These are phyloP conservation scores for Macaria liturata DNA, from an alignment of 2,888 invertebrate species.

Conservation along the genomic window DNA sequence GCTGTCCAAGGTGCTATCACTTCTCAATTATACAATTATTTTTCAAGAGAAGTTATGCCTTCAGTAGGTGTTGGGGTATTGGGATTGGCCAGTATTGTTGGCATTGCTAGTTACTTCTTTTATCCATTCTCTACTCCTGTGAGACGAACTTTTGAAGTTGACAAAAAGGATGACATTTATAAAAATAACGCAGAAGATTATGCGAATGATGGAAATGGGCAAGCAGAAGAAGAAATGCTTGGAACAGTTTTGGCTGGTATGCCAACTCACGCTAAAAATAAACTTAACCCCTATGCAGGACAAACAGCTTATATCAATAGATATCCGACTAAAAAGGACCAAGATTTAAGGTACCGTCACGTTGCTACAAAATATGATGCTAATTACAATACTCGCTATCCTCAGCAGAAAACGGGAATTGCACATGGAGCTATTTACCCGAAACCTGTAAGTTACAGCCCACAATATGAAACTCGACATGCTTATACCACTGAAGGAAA, in stretches of 20 bases:
- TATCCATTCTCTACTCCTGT: conserved; percentile 88
- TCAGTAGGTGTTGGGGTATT: conserved; percentile 90
- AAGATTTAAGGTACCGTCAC: conserved; percentile 74
- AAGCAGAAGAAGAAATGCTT: conserved; percentile 90
- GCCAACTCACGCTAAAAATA: conserved; percentile 78
- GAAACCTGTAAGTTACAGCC: conserved; percentile 65
- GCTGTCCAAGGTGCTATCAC: conserved; percentile 83
- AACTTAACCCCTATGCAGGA: conserved; percentile 73
- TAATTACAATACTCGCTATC: conserved; percentile 68
- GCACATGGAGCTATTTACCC: conserved; percentile 76
- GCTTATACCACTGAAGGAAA: conserved; percentile 70
- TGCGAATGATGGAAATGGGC: conserved; percentile 85
- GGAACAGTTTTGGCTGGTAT: conserved; percentile 89
- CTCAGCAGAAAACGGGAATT: conserved; percentile 77
- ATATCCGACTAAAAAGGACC: conserved; percentile 70
- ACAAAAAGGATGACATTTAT: conserved; percentile 85
- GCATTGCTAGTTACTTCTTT: conserved; percentile 89
- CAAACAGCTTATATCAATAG: conserved; percentile 69
- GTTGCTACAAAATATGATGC: conserved; percentile 68
- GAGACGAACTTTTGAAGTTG: conserved; percentile 86
- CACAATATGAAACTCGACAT: conserved; percentile 71
- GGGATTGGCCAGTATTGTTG: conserved; percentile 88
- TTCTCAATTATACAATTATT: conserved; percentile 89
- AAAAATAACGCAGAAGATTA: conserved; percentile 88
- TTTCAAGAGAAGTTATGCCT: conserved; percentile 91